Percentiles rank a stretch among this genome's conserved stretches.
Conservation (phyloP, 2,888 invertebrate genomes). For the Chirona hameri region DNA sequence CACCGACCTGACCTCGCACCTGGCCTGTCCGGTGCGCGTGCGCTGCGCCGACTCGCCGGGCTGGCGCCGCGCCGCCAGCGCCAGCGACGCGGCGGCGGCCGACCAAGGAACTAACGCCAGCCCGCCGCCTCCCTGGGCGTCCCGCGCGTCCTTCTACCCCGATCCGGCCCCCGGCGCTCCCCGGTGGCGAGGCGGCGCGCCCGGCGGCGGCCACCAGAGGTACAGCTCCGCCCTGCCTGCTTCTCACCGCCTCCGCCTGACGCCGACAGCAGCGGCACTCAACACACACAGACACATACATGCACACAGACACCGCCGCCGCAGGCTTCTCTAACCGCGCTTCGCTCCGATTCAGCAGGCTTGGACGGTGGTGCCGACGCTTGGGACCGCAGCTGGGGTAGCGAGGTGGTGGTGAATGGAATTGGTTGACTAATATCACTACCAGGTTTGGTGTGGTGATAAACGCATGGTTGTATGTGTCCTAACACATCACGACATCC, state of each 20-base stretch:
- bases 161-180: neutral
- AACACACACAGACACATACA: no score
- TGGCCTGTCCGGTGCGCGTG: slow-evolving; percentile 10
- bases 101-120: neutral
- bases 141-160: neutral
- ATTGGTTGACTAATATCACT: neutral
- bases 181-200: neutral
- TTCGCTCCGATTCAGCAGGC: neutral
- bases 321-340: neutral
- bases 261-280: neutral
- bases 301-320: neutral
- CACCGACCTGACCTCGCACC: slow-evolving; percentile 11
- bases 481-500: neutral
- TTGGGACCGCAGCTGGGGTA: neutral
- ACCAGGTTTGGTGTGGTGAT: neutral
- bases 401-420: neutral
- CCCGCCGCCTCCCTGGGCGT: neutral
- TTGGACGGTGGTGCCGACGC: neutral
- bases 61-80: neutral
- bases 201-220: slow-evolving; percentile 9
- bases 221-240: neutral
- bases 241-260: neutral
- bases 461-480: no score
- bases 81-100: neutral
- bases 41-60: neutral